Evolutionary conservation across 2,797 vertebrate genomes (phyloP), one percentile per base, ranked within the genome.

Genomic region (Parauchenoglanis punctatus): DNA sequence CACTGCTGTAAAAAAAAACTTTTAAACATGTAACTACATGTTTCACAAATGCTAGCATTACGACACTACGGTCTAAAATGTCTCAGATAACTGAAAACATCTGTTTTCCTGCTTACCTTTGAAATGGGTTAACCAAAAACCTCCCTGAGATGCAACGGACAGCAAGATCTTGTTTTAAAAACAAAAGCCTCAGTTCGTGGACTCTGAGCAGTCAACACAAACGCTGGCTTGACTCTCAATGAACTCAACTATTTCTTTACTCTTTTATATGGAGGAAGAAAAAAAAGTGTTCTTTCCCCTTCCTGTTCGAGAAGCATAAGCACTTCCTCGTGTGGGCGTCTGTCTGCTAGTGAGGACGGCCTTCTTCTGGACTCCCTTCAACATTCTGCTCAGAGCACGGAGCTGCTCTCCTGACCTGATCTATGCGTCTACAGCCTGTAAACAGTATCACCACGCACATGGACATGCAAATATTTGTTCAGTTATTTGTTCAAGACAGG

Each of bases 141-240:
- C 87, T 85, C 77, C 87, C 90, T 84, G 90, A 92, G 87, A 86
- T 76, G 76, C 77, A 85, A 86, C 75, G 72, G 89, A 46, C 23
- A 91, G 91, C 88, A 84, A 87, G 90, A 91, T 76, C 40, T 40
- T 40, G 40, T 40, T 40, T 85, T 49, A 49, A 63, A 81, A 92
- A 88, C 86, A 92, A 90, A 91, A 93, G 92, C 93, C 92, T 90
- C 89, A 90, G 96, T 95, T 96, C 96, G 94, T 95, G 97, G 97
- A 97, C 96, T 97, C 97, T 96, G 97, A 95, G 93, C 97, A 97
- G 97, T 97, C 97, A 91, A 97, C 97, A 94, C 96, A 96, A 97
- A 97, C 95, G 85, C 94, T 93, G 92, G 93, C 93, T 84, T 88
- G 80, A 88, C 88, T 90, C 88, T 90, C 87, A 90, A 91, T 88